Conservation (phyloP, 2,797 vertebrate genomes). For the Oophaga sylvatica region DNA sequence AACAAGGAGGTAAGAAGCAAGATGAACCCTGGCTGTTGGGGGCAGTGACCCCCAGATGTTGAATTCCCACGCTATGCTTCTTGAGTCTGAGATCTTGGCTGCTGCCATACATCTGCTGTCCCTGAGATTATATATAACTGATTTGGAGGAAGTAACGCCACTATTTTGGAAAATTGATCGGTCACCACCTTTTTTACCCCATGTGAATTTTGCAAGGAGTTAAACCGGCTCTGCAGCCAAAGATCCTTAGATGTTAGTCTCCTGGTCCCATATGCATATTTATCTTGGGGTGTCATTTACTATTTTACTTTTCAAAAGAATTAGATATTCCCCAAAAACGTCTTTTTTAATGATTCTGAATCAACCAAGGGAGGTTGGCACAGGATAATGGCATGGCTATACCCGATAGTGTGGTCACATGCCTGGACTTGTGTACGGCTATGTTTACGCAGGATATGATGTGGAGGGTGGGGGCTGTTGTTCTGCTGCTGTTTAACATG, state of each 20-base stretch:
- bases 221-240: background rate
- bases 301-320: background rate
- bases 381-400: background rate
- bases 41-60: too few species aligned
- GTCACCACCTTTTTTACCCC: background rate
- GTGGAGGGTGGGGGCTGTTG: slow-evolving; percentile 9
- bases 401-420: background rate
- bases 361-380: background rate
- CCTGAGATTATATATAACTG: background rate
- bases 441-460: slow-evolving; percentile 7
- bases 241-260: background rate
- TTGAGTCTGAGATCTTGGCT: background rate
- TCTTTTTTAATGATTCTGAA: background rate
- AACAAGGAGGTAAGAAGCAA: slow-evolving; percentile 89
- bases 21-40: background rate
- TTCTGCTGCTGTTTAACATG: slow-evolving; percentile 21
- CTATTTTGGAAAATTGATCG: background rate
- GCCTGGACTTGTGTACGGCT: background rate
- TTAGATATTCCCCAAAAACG: background rate
- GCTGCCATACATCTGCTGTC: background rate
- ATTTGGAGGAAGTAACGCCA: background rate
- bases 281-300: background rate
- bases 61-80: background rate
- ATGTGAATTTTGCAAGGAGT: background rate
- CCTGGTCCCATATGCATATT: background rate